Conservation (phyloP, 2,113 vertebrate species). For the Microcebus murinus region DNA sequence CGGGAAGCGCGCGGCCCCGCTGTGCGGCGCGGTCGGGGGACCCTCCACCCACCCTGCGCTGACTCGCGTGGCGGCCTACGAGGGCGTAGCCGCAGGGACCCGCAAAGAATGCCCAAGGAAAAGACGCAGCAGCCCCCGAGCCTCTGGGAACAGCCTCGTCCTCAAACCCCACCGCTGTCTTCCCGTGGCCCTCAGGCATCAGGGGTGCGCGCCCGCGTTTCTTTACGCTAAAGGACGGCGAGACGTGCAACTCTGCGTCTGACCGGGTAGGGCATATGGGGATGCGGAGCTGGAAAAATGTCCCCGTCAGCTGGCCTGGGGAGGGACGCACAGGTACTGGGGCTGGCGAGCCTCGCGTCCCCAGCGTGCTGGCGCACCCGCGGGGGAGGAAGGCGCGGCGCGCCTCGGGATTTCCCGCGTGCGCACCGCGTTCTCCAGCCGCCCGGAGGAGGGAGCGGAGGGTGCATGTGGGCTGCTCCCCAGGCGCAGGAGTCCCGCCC, state of each 20-base stretch:
- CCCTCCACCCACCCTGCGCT: not conserved
- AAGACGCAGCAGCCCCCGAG: not conserved
- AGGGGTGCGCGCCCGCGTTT: not conserved
- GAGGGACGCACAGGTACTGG: not conserved
- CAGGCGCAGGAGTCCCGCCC: not conserved
- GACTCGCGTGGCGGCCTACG: not conserved
- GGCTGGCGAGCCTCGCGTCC: not conserved
- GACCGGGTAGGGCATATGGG: not conserved
- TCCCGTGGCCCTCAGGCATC: not conserved
- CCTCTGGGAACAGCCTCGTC: not conserved
- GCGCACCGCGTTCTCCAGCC: not conserved
- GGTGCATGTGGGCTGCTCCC: accelerated
- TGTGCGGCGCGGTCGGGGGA: accelerated
- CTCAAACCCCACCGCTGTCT: too few relatives aligned
- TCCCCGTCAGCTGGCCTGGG: not conserved
- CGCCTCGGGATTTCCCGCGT: not conserved
- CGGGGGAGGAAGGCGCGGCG: not conserved
- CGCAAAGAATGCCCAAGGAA: not conserved
- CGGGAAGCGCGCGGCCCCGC: not conserved
- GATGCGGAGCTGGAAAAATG: not conserved
- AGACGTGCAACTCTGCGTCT: not conserved
- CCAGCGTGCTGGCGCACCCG: not conserved
- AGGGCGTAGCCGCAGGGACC: not conserved
- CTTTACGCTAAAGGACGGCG: accelerated
- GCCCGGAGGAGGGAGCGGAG: not conserved